Conservation (phyloP, 2,113 vertebrate species). For the Halcyon malimbica region DNA sequence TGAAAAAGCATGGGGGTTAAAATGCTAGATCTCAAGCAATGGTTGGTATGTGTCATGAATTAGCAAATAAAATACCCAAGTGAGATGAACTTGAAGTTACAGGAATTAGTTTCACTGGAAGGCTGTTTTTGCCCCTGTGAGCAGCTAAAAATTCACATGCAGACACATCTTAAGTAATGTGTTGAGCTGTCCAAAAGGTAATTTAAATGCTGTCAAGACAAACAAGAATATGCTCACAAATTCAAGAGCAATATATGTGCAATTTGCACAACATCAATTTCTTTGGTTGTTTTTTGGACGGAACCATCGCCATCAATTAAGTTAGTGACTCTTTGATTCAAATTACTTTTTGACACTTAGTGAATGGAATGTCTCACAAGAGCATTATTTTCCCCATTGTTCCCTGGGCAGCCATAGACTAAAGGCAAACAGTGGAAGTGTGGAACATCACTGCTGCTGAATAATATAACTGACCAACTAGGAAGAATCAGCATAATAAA, state of each 20-base stretch:
- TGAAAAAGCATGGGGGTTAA: conserved; percentile 34
- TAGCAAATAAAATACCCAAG: neutral
- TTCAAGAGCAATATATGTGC: conserved; percentile 77
- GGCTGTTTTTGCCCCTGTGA: conserved; percentile 70
- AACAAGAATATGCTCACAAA: conserved; percentile 77
- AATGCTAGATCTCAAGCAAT: neutral
- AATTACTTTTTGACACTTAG: conserved; percentile 80
- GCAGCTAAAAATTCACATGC: conserved; percentile 68
- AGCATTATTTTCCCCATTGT: conserved; percentile 68
- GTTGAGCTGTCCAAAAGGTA: conserved; percentile 76
- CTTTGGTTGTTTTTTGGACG: conserved; percentile 74
- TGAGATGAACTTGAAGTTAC: conserved; percentile 56
- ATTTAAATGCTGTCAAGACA: conserved; percentile 81
- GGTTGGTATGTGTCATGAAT: conserved; percentile 12
- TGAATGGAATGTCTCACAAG: conserved; percentile 62
- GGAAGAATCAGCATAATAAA: conserved; percentile 63
- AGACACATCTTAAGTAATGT: conserved; percentile 75
- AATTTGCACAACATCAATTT: conserved; percentile 79
- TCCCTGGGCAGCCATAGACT: conserved; percentile 66
- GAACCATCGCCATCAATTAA: conserved; percentile 76
- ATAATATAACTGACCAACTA: conserved; percentile 15
- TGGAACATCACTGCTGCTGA: conserved; percentile 29
- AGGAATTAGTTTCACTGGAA: conserved; percentile 72
- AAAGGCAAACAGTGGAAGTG: conserved; percentile 74
- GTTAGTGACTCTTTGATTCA: conserved; percentile 75